phyloP scores from a whole-genome alignment of 2,888 invertebrate genomes.

The Drosophila conformis region DNA sequence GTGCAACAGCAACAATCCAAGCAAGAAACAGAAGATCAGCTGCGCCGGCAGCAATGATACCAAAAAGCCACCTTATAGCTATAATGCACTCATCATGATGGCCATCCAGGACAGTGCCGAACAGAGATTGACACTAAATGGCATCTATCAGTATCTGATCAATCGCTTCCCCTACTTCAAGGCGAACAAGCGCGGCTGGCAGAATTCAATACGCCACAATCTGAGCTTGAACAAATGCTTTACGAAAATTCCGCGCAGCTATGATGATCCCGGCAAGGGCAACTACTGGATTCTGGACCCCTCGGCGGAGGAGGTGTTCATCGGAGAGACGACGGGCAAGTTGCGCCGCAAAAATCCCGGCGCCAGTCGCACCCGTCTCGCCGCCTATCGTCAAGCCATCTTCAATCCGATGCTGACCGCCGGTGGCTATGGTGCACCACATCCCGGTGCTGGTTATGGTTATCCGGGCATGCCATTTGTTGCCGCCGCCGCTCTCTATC shows the following conservation, averaged over 20 bases:
- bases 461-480: constrained; percentile 73
- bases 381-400: constrained; percentile 91
- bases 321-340: constrained; percentile 99
- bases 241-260: constrained; percentile 97
- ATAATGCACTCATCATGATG: constrained; percentile 99
- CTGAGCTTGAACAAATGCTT: constrained; percentile 99
- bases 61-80: constrained; percentile 98
- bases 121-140: constrained; percentile 96
- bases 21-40: constrained; percentile 63
- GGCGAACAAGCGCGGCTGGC: constrained; percentile 99
- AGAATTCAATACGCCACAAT: constrained; percentile 99
- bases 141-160: constrained; percentile 99
- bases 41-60: constrained; percentile 83
- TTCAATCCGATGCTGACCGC: constrained; percentile 77
- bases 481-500: constrained; percentile 80
- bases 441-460: constrained; percentile 49
- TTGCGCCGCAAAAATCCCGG: constrained; percentile 95
- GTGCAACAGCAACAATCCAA: constrained; percentile 55
- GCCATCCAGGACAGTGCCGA: constrained; percentile 98
- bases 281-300: constrained; percentile 99
- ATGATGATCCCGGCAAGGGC: constrained; percentile 99
- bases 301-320: constrained; percentile 98
- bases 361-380: constrained; percentile 93
- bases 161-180: constrained; percentile 98
- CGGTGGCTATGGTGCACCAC: constrained; percentile 71